A percentile compares a stretch with the other conserved stretches of the same genome.
These are phyloP conservation scores for Dynastes hyllus DNA, from an alignment of 2,888 invertebrate species.

Conservation along the genomic window DNA sequence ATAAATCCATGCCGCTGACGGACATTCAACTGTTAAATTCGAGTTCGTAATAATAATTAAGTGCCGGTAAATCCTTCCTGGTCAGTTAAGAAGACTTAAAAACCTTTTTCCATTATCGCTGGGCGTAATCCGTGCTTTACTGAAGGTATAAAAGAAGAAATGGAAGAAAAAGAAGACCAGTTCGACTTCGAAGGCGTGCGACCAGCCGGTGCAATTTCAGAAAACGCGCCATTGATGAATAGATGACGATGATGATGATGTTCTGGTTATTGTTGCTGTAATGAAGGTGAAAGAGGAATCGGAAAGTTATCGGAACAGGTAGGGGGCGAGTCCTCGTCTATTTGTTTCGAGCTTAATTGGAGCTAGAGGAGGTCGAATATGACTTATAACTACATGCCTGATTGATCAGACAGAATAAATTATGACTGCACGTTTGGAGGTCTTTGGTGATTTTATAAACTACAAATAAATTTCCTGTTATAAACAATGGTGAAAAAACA, in stretches of 20 bases:
- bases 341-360: slow-evolving; percentile 64
- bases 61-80: slow-evolving; percentile 35
- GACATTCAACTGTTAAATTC: slow-evolving; percentile 19
- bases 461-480: slow-evolving; percentile 1
- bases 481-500: background rate
- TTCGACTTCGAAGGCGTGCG: slow-evolving; percentile 11
- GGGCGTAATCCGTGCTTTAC: slow-evolving; percentile 25
- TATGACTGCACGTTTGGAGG: slow-evolving; percentile 58
- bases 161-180: background rate
- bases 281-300: slow-evolving; percentile 28
- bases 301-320: slow-evolving; percentile 33
- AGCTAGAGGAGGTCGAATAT: slow-evolving; percentile 60
- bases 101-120: slow-evolving; percentile 17
- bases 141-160: slow-evolving; percentile 13
- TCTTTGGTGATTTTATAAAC: slow-evolving; percentile 33
- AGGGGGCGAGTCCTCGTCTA: slow-evolving; percentile 49
- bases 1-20: background rate
- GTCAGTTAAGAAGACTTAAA: slow-evolving; percentile 35
- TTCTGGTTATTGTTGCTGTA: slow-evolving; percentile 17
- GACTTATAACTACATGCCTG: slow-evolving; percentile 60
- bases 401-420: slow-evolving; percentile 62
- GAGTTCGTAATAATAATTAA: slow-evolving; percentile 32
- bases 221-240: slow-evolving; percentile 28
- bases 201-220: slow-evolving; percentile 7
- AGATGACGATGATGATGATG: slow-evolving; percentile 14